phyloP scores from a whole-genome alignment of 2,888 invertebrate genomes.

The Cataglyphis albicans region DNA sequence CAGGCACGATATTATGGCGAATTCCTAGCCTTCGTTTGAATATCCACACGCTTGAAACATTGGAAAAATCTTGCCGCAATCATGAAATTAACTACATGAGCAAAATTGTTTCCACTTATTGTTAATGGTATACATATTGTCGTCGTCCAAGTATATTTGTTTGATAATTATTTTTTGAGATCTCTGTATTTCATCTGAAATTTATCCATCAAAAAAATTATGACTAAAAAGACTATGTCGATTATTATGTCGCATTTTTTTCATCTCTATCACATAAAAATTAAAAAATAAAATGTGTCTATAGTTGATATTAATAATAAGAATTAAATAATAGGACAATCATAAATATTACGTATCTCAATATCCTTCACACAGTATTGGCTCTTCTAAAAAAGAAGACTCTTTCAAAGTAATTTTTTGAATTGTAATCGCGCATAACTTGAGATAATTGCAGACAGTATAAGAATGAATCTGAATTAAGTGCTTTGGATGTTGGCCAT shows the following conservation, averaged over 20 bases:
- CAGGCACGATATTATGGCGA: constrained; percentile 64
- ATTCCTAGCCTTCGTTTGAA: constrained; percentile 61
- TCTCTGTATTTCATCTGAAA: not conserved
- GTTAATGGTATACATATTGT: not conserved
- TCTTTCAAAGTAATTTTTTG: not conserved
- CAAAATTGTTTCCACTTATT: constrained; percentile 61
- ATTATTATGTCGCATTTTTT: not conserved
- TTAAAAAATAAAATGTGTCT: not conserved
- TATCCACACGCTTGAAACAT: constrained; percentile 49
- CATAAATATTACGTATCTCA: not conserved
- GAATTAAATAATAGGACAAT: not conserved
- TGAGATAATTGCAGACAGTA: constrained; percentile 7
- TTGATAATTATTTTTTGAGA: constrained; percentile 47
- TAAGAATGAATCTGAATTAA: constrained; percentile 39
- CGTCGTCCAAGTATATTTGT: not conserved
- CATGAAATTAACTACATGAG: constrained; percentile 47
- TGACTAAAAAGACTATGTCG: not conserved
- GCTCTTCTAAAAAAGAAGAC: not conserved
- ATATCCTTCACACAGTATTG: not conserved
- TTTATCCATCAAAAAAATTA: not conserved
- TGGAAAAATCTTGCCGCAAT: constrained; percentile 58
- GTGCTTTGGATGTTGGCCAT: constrained; percentile 22
- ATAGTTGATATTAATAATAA: not conserved
- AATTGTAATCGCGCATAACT: constrained; percentile 2
- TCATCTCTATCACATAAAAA: not conserved